Percentiles rank a stretch among this genome's conserved stretches.
These are phyloP conservation scores for Dryobota labecula DNA, from an alignment of 2,888 invertebrate species.

Conservation along the genomic window DNA sequence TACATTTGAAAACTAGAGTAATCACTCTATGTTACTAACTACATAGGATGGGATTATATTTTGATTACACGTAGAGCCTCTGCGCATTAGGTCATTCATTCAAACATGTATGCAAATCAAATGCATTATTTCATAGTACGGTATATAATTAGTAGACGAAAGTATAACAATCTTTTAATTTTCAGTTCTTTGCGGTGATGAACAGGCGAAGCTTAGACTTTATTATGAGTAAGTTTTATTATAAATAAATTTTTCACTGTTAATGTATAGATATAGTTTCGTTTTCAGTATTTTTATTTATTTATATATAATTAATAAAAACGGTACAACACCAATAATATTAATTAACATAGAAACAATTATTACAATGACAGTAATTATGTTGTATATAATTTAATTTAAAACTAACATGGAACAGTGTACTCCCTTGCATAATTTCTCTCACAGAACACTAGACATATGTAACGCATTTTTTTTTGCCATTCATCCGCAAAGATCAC, in stretches of 20 bases:
- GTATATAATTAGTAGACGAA: neutral
- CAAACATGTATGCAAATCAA: neutral
- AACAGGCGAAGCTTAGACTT: slow-evolving; percentile 74
- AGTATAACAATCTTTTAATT: slow-evolving; percentile 35
- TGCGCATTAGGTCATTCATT: neutral
- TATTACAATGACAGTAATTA: too few relatives aligned
- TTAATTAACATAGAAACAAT: too few relatives aligned
- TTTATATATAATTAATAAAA: too few relatives aligned
- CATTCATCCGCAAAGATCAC: too few relatives aligned
- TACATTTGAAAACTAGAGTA: neutral
- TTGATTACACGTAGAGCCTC: neutral
- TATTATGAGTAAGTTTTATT: slow-evolving; percentile 67
- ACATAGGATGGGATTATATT: neutral
- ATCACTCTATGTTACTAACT: neutral
- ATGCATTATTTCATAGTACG: neutral
- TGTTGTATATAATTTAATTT: too few relatives aligned
- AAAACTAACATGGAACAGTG: too few relatives aligned
- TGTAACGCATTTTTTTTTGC: too few relatives aligned
- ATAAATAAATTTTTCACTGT: neutral
- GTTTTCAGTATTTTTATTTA: too few relatives aligned
- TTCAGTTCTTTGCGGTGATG: slow-evolving; percentile 71
- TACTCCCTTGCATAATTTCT: too few relatives aligned
- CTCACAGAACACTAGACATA: too few relatives aligned
- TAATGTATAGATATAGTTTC: neutral
- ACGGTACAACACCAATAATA: too few relatives aligned